These are phyloP conservation scores for Eulemur mongoz DNA, from an alignment of 2,797 vertebrate genomes.

Conservation along the genomic window DNA sequence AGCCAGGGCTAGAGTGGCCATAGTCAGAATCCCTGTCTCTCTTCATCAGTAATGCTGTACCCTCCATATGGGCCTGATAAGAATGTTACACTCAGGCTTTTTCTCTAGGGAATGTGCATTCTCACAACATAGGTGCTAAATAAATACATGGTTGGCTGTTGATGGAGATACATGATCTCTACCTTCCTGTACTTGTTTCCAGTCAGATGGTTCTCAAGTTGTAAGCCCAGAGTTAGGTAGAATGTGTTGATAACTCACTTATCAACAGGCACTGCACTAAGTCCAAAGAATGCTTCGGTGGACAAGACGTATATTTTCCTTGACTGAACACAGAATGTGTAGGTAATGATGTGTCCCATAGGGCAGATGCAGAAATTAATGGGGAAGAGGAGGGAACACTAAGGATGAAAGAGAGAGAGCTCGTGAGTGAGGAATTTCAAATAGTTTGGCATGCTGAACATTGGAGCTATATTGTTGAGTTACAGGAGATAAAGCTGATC, in stretches of 20 bases:
- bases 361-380: neutral
- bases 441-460: neutral
- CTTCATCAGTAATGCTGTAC: neutral
- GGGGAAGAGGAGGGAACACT: neutral
- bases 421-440: neutral
- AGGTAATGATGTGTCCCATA: neutral
- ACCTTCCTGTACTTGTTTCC: slow-evolving; percentile 11
- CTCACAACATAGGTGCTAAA: neutral
- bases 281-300: neutral
- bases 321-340: neutral
- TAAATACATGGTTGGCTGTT: neutral
- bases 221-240: neutral
- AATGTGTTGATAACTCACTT: neutral
- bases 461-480: neutral
- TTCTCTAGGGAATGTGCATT: neutral
- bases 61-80: neutral
- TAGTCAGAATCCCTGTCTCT: neutral
- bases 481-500: neutral
- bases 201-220: neutral
- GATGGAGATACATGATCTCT: neutral
- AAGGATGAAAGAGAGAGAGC: neutral
- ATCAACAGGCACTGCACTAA: neutral
- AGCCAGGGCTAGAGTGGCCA: neutral
- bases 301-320: neutral
- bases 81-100: neutral